Evolutionary conservation across 2,888 invertebrate genomes (phyloP).

Genomic region (Tetropium fuscum): DNA sequence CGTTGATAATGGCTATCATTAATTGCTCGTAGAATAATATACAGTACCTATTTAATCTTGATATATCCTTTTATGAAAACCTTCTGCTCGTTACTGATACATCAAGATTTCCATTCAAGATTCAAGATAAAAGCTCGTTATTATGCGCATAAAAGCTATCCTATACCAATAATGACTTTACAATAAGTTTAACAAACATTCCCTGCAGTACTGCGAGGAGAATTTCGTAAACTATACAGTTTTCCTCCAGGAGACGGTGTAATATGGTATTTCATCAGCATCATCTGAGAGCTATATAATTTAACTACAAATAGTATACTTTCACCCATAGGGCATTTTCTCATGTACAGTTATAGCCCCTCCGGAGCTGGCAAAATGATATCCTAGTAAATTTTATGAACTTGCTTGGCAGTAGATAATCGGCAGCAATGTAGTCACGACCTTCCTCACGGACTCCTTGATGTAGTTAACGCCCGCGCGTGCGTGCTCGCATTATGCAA

Average conservation of each 20-base stretch:
- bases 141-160: no score
- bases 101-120: no score
- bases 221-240: not conserved
- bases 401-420: slow-evolving; percentile 45
- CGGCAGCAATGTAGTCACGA: slow-evolving; percentile 55
- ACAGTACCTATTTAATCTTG: no score
- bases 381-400: slow-evolving; percentile 35
- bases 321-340: slow-evolving; percentile 10
- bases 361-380: slow-evolving; percentile 2
- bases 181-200: no score
- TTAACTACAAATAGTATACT: slow-evolving; percentile 5
- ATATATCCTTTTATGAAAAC: no score
- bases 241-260: not conserved
- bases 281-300: slow-evolving; percentile 7
- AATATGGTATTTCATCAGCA: slow-evolving; percentile 6
- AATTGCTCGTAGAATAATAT: no score
- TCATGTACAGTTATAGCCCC: slow-evolving; percentile 12
- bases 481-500: slow-evolving; percentile 50
- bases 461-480: slow-evolving; percentile 49
- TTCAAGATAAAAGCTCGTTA: no score
- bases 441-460: slow-evolving; percentile 55
- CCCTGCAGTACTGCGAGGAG: no score
- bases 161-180: no score
- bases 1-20: no score
- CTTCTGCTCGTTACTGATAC: no score